A percentile compares a stretch with the other conserved stretches of the same genome.
These are phyloP conservation scores for Rhinopomastus cyanomelas DNA, from an alignment of 2,113 vertebrate genomes.

Conservation along the genomic window DNA sequence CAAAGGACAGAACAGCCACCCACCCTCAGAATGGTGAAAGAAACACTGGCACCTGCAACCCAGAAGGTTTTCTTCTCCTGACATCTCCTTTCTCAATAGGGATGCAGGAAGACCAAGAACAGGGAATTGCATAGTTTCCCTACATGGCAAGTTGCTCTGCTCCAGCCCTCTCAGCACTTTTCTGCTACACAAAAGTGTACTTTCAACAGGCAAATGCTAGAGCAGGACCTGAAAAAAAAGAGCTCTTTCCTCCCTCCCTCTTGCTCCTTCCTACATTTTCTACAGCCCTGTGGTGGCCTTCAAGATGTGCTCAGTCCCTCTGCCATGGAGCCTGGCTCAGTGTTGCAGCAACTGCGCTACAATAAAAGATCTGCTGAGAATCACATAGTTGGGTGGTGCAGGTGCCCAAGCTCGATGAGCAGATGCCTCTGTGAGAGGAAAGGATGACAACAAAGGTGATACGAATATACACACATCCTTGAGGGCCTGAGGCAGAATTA, in stretches of 20 bases:
- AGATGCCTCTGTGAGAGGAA: not conserved
- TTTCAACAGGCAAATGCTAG: accelerated
- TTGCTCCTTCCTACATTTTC: not conserved
- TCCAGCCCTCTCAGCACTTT: not conserved
- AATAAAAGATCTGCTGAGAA: not conserved
- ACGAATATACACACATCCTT: not conserved
- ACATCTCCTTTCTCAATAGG: accelerated
- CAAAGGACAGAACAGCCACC: not conserved
- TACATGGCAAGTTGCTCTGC: not conserved
- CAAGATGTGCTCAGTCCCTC: accelerated
- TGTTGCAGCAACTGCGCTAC: not conserved
- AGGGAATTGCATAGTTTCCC: not conserved
- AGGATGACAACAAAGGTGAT: not conserved
- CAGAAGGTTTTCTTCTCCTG: not conserved
- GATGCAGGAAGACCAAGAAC: not conserved
- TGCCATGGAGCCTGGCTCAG: not conserved
- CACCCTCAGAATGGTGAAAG: not conserved
- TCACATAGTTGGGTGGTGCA: not conserved
- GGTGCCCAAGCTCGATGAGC: not conserved
- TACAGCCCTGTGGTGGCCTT: not conserved
- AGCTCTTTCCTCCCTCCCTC: not conserved
- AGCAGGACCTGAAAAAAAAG: not conserved
- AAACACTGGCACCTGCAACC: not conserved
- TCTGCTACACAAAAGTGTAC: not conserved
- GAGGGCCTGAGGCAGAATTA: not conserved